A percentile compares a stretch with the other conserved stretches of the same genome.
Conservation (phyloP, 2,113 vertebrate species). For the Paradoxurus hermaphroditus region DNA sequence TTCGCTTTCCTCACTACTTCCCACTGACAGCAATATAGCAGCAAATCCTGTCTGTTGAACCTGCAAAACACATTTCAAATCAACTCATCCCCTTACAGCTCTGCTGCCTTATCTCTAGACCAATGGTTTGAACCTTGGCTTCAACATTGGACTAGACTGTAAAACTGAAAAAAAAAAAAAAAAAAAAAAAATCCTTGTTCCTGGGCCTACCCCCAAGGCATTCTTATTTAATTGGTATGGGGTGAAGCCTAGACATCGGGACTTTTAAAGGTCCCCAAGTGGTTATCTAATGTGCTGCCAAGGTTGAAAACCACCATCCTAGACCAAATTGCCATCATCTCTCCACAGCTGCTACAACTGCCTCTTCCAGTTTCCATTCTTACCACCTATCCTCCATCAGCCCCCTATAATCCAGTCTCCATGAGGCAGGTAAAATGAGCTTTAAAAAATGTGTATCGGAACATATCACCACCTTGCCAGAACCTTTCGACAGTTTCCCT, state of each 20-base stretch:
- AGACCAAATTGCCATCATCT: background rate
- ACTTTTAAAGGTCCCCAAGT: background rate
- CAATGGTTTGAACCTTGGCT: background rate
- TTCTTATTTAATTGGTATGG: background rate
- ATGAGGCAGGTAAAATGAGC: background rate
- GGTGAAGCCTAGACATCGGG: background rate
- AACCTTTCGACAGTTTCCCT: background rate
- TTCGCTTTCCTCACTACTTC: background rate
- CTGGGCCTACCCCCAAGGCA: background rate
- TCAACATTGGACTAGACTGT: background rate
- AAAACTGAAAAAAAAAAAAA: background rate
- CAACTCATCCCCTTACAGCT: background rate
- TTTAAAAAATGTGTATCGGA: background rate
- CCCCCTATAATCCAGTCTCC: background rate
- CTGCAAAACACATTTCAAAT: background rate
- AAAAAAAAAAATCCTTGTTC: background rate
- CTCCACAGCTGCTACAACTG: background rate
- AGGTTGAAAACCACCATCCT: background rate
- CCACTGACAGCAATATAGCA: background rate
- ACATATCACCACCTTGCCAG: background rate
- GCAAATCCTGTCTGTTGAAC: background rate
- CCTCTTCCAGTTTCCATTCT: constrained; percentile 7
- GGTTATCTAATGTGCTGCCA: background rate
- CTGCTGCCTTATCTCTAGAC: background rate
- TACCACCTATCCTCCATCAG: background rate